Percentiles rank a stretch among this genome's conserved stretches.
phyloP scores from a whole-genome alignment of 2,888 invertebrate genomes.

The Cantharis rustica region DNA sequence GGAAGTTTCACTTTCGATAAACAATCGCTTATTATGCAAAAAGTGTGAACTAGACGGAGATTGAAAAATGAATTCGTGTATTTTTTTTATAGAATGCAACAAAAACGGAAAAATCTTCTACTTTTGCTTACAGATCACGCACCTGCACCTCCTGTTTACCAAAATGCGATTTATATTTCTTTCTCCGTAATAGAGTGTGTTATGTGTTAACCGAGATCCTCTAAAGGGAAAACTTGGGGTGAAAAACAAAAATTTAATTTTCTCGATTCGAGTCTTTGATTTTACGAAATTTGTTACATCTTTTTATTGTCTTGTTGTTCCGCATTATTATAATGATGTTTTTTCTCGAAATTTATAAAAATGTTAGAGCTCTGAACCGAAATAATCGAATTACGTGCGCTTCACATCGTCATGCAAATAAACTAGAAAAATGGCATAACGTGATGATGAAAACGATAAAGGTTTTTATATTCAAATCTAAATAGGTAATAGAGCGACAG shows the following conservation, averaged over 20 bases:
- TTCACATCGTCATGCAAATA: neutral
- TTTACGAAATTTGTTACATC: neutral
- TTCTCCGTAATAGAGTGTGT: neutral
- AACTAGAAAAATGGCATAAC: neutral
- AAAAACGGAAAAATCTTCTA: neutral
- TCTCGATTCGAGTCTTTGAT: neutral
- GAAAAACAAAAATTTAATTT: neutral
- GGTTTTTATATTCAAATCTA: neutral
- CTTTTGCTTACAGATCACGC: slow-evolving; percentile 21
- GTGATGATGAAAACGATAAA: neutral
- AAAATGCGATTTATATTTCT: slow-evolving; percentile 15
- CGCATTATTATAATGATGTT: neutral
- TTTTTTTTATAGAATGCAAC: slow-evolving; percentile 5
- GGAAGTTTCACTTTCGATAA: slow-evolving; percentile 3
- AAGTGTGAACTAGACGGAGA: slow-evolving; percentile 5
- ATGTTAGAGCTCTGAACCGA: neutral
- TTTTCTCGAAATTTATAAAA: neutral
- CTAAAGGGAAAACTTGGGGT: neutral
- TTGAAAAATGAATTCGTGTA: slow-evolving; percentile 10
- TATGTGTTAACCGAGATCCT: neutral
- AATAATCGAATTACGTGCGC: neutral
- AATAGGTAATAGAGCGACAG: neutral
- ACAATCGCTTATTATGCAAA: slow-evolving; percentile 14
- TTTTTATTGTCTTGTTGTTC: neutral
- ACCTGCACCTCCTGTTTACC: slow-evolving; percentile 6